Evolutionary conservation across 2,797 vertebrate species (phyloP).

Genomic region (Spea hammondii): DNA sequence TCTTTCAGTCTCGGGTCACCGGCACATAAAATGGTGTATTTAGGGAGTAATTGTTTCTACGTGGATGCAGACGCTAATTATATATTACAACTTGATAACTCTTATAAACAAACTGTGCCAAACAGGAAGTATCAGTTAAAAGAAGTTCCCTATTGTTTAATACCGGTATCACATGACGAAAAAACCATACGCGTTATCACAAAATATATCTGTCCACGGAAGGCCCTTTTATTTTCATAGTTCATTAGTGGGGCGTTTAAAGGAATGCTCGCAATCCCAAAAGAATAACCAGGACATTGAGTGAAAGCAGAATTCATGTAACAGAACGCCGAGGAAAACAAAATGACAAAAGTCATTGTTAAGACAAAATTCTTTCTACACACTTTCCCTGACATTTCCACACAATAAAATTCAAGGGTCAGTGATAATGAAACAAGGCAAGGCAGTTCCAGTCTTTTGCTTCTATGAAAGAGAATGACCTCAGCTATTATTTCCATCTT

Average conservation of each 20-base stretch:
- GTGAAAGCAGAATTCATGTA: conserved; percentile 14
- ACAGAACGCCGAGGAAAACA: conserved; percentile 57
- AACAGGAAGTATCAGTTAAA: no score
- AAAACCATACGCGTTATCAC: no score
- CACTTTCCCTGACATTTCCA: conserved; percentile 82
- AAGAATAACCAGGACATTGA: conserved; percentile 56
- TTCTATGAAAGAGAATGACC: conserved; percentile 80
- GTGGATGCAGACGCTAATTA: no score
- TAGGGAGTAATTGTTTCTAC: no score
- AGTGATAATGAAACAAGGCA: conserved; percentile 84
- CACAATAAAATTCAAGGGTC: conserved; percentile 88
- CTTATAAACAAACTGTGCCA: no score
- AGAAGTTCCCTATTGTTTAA: no score
- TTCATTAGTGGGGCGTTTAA: conserved; percentile 23
- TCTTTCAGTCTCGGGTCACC: no score
- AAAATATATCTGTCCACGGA: background rate
- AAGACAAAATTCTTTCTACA: conserved; percentile 71
- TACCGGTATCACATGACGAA: background rate
- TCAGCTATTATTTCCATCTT: conserved; percentile 79
- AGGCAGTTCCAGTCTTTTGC: conserved; percentile 78
- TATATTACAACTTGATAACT: no score
- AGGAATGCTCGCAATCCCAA: background rate
- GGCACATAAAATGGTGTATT: no score
- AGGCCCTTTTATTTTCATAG: background rate
- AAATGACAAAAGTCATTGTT: conserved; percentile 69